Evolutionary conservation across 2,888 invertebrate species (phyloP).

Genomic region (Orthonychiurus folsomi): DNA sequence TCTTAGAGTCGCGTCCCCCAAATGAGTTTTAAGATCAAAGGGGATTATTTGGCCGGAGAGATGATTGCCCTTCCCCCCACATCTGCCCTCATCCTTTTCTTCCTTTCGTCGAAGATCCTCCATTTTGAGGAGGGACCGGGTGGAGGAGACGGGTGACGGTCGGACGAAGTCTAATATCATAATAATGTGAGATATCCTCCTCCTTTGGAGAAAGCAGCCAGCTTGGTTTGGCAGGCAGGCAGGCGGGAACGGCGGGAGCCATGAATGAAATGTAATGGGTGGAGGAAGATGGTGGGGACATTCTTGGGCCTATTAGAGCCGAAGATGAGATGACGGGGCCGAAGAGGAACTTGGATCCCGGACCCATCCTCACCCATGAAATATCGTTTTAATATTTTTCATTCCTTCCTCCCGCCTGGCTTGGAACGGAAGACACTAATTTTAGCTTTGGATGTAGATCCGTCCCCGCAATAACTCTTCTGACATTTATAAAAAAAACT

Average conservation of each 20-base stretch:
- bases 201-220: not conserved
- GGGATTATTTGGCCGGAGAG: no score
- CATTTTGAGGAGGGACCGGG: not conserved
- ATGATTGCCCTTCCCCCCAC: no score
- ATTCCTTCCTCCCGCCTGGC: constrained; percentile 8
- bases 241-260: not conserved
- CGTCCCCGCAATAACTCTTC: constrained; percentile 31
- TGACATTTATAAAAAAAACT: constrained; percentile 14
- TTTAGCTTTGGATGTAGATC: constrained; percentile 35
- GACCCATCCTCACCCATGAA: constrained; percentile 25
- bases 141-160: constrained; percentile 2
- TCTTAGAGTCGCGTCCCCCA: no score
- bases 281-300: not conserved
- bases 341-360: not conserved
- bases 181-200: not conserved
- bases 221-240: not conserved
- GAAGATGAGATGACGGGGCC: not conserved
- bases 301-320: no score
- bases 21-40: no score
- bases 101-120: no score
- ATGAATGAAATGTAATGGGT: no score
- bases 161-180: not conserved
- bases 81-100: no score
- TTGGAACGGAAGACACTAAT: constrained; percentile 35
- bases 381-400: constrained; percentile 41